Evolutionary conservation across 2,113 vertebrate species (phyloP), one percentile per base, ranked within the genome.

Genomic region (Lycocorax pyrrhopterus): DNA sequence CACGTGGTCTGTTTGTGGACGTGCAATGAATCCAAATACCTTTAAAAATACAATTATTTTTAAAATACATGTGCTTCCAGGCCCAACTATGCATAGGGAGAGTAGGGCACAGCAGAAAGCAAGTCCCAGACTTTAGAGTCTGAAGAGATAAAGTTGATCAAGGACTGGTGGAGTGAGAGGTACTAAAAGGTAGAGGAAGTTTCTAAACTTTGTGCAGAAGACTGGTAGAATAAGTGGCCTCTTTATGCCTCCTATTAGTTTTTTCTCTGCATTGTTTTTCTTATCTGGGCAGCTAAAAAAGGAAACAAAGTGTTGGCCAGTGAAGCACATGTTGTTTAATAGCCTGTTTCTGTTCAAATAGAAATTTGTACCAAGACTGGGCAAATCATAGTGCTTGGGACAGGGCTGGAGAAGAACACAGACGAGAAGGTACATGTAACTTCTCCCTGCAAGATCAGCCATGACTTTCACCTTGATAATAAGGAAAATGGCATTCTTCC

Each of bases 271-370:
- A 41, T 88, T 92, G 60, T 84, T 81, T 90, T 87, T 72, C 80
- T 89, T 94, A 93, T 83, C 64, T 72, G 49, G n/a, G 62, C 44
- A 68, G 64, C 92, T 94, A 83, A 88, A 82, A 85, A 88, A 81
- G 75, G 58, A 68, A 84, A 29, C 59, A n/a, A 67, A 83, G 55
- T 33, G 26, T 33, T 94, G 56, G 64, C 35, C 66, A 68, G 59
- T 59, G 78, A 74, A 80, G 37, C 49, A 52, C 0, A 1, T 78
- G 25, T 86, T 83, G 47, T 91, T 87, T 80, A 39, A 49, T 59
- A 86, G 60, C 25, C 39, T 30, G 43, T 76, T 86, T 58, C 46
- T 86, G 20, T 77, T 84, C 44, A 90, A 62, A 68, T 39, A 56
- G 46, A 60, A 84, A 51, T 87, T 89, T 29, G 5, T 88, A 51